These are phyloP conservation scores for Meloidogyne floridensis DNA, from an alignment of 1,140 invertebrate species.

Conservation along the genomic window DNA sequence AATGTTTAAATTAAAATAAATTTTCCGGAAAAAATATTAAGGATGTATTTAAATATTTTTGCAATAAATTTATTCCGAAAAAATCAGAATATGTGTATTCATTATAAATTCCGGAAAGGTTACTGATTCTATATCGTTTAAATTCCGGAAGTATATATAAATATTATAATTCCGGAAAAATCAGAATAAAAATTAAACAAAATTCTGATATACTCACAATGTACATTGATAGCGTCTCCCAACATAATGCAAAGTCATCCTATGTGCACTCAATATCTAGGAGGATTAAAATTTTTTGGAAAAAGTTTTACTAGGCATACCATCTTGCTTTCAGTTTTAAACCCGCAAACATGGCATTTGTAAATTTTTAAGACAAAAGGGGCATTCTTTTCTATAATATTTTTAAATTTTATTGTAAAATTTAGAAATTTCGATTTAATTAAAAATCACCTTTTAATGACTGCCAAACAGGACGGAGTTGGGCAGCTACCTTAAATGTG, in stretches of 20 bases:
- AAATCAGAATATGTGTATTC: no score
- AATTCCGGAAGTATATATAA: no score
- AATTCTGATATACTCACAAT: conserved; percentile 29
- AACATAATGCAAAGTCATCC: conserved; percentile 51
- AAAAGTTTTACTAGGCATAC: background rate
- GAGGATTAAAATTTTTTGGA: background rate
- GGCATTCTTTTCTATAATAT: conserved; percentile 51
- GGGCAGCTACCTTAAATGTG: conserved; percentile 58
- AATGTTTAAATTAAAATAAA: no score
- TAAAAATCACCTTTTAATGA: conserved; percentile 37
- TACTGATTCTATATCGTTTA: no score
- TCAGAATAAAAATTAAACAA: background rate
- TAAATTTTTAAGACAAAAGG: conserved; percentile 55
- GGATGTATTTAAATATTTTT: no score
- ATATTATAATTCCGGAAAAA: background rate
- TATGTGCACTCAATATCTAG: conserved; percentile 37
- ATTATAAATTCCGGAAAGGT: no score
- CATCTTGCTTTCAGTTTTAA: conserved; percentile 54
- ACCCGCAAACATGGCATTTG: conserved; percentile 55
- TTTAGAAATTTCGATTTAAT: background rate
- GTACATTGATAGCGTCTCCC: conserved; percentile 56
- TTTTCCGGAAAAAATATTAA: no score
- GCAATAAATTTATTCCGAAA: no score
- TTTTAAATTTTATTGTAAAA: background rate
- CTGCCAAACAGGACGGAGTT: conserved; percentile 64